phyloP scores from a whole-genome alignment of 2,888 invertebrate genomes.

The Caenorhabditis imperialis region DNA sequence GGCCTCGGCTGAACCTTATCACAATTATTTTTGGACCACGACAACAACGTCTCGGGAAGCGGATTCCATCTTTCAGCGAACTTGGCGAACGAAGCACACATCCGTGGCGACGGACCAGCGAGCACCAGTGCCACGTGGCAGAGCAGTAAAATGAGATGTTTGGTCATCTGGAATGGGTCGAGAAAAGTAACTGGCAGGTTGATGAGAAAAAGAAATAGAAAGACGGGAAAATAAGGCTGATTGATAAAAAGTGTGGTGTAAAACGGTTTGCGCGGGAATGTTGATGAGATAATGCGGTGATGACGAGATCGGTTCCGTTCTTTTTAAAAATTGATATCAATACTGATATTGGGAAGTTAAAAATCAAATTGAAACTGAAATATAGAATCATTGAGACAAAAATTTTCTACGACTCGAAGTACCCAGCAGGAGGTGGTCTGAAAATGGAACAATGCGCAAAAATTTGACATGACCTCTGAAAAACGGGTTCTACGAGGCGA shows the following conservation, averaged over 20 bases:
- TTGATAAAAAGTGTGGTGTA: conserved; percentile 12
- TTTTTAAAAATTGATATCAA: no score
- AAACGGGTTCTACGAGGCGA: conserved; percentile 25
- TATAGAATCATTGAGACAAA: no score
- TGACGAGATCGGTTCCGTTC: no score
- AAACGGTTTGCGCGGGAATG: conserved; percentile 7
- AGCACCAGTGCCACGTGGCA: conserved; percentile 13
- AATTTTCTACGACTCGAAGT: no score
- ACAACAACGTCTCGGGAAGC: conserved; percentile 65
- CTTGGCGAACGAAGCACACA: conserved; percentile 68
- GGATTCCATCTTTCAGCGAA: conserved; percentile 71
- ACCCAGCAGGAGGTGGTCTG: no score
- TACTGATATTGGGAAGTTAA: no score
- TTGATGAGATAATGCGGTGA: background rate
- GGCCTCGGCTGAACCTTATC: conserved; percentile 72
- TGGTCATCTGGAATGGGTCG: conserved; percentile 28
- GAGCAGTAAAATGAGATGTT: conserved; percentile 6
- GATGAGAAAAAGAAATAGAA: conserved; percentile 4
- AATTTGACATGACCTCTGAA: no score
- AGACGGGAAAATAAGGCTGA: background rate
- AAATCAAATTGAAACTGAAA: no score
- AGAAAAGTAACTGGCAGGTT: background rate
- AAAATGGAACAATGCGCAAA: no score
- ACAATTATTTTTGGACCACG: conserved; percentile 70
- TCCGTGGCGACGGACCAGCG: conserved; percentile 46